Evolutionary conservation across 2,113 vertebrate species (phyloP).

Genomic region (Dipodomys merriami): DNA sequence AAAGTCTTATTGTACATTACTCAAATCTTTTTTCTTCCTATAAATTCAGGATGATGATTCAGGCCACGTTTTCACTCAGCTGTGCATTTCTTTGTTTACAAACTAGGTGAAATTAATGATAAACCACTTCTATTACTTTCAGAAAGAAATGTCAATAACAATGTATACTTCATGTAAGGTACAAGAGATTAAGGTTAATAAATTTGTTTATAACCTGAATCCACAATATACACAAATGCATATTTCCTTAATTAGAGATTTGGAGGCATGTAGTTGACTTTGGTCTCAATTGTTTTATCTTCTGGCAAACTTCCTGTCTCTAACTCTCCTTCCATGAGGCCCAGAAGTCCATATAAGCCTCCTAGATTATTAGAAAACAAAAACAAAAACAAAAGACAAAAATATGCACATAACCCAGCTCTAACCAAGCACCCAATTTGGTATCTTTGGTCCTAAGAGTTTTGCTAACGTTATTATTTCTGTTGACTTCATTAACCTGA

Average conservation of each 20-base stretch:
- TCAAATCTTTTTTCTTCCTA: background rate
- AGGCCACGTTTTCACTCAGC: background rate
- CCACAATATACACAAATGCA: too few relatives aligned
- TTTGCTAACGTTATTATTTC: background rate
- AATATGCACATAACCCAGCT: background rate
- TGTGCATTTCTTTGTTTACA: background rate
- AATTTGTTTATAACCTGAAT: too few relatives aligned
- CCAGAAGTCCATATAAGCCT: background rate
- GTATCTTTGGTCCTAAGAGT: background rate
- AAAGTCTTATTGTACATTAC: background rate
- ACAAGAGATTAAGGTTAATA: too few relatives aligned
- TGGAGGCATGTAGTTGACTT: too few relatives aligned
- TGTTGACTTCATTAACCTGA: background rate
- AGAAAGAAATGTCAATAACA: too few relatives aligned
- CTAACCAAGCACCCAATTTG: background rate
- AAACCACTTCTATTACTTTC: too few relatives aligned
- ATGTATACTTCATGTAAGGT: too few relatives aligned
- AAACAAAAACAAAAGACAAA: background rate
- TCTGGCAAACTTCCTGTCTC: too few relatives aligned
- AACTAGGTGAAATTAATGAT: background rate
- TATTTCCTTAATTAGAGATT: too few relatives aligned
- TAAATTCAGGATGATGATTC: background rate
- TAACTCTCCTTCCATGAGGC: background rate
- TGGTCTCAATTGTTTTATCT: too few relatives aligned
- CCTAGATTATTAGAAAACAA: too few relatives aligned